Base-by-base conservation (phyloP, 2,888 invertebrate genomes). In the Cephus sareptanus region DNA sequence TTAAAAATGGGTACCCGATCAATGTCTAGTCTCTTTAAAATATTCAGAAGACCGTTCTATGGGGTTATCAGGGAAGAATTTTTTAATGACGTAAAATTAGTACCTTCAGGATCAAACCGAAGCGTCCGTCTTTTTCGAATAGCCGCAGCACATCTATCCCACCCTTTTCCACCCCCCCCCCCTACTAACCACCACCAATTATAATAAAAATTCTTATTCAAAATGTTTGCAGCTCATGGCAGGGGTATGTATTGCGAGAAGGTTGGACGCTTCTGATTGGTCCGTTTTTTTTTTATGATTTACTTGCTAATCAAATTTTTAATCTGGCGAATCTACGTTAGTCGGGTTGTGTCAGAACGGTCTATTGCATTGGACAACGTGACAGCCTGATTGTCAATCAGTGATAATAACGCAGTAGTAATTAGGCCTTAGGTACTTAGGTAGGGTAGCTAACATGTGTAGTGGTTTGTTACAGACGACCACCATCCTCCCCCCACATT, bases 401-500 rank as follows among this genome's bases (percentile, higher is more conserved):
- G 23, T 23, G 15, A 31, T 34, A 31, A 71, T 15, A 30, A 34
- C 9, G 71, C 31, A 13, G 71, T 79, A 30, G 40, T 71, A 70
- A 74, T 79, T 89, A 89, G 87, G 85, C 86, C 83, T 82, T 89
- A 89, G 88, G 82, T 87, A 85, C 80, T 85, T 89, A 89, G 87
- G 82, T 90, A 89, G 90, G 87, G 89, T 91, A 91, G 91, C 90
- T 91, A 91, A 91, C 89, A 91, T 91, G 89, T 91, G 90, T 91
- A 91, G 91, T 90, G 89, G 89, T 92, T 92, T 92, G 95, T 97
- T 97, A 94, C 97, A 97, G 97, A 97, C 97, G 97, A 97, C 94
- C 97, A 97, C 95, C 97, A 97, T 94, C 97, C 97, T 95, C 97
- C 97, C 94, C 97, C 98, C 94, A 97, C 98, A 94, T 98, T 97